Percentiles rank a stretch among this genome's conserved stretches.
Conservation (phyloP, 2,888 invertebrate genomes). For the Sesia apiformis region DNA sequence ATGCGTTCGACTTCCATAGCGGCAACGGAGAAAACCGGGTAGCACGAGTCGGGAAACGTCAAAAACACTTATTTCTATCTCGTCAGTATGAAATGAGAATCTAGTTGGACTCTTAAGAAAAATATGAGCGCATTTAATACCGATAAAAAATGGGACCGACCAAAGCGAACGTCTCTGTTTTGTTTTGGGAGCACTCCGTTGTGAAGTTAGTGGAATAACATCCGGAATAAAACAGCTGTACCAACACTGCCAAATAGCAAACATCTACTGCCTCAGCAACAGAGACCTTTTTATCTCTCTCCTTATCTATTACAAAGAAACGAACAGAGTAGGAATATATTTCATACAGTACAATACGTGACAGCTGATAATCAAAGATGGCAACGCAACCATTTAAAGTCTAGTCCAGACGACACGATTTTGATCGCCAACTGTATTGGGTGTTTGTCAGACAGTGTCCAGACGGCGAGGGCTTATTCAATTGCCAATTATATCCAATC, state of each 20-base stretch:
- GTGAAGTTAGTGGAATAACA: constrained; percentile 59
- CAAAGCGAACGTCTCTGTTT: constrained; percentile 60
- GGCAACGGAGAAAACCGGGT: constrained; percentile 18
- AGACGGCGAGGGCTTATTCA: no score
- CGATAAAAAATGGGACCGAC: constrained; percentile 38
- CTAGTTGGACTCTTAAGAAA: constrained; percentile 19
- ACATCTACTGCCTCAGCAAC: not conserved
- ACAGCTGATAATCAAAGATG: no score
- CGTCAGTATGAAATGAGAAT: constrained; percentile 1
- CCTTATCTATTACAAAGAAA: no score
- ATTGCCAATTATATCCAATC: no score
- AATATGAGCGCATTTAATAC: constrained; percentile 1
- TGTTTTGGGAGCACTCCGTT: constrained; percentile 56
- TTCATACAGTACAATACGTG: no score
- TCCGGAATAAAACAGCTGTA: not conserved
- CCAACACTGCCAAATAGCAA: no score
- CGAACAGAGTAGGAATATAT: no score
- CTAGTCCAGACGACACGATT: no score
- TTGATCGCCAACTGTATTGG: no score
- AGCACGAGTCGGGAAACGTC: constrained; percentile 17
- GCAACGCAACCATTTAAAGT: no score
- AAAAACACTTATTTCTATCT: not conserved
- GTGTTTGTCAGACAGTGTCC: no score
- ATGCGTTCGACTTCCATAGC: constrained; percentile 65
- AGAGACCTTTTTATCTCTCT: no score